Base-by-base conservation (phyloP, 2,888 invertebrate genomes). In the Lottia gigantea region DNA sequence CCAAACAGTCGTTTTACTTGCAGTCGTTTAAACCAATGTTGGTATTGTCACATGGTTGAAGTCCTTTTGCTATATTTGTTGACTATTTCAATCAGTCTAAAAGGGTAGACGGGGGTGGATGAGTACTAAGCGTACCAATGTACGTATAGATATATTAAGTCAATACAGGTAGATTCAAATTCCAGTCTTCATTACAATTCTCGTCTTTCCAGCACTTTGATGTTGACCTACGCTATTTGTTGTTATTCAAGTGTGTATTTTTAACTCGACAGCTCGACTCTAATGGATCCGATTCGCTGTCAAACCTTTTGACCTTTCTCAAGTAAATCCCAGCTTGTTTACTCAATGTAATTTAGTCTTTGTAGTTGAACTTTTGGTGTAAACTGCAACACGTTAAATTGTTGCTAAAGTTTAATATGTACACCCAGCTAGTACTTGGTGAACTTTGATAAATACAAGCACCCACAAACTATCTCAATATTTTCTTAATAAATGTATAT, bases 331-430 rank as follows among this genome's bases (percentile, higher is more conserved):
- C 55, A 55, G 23, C 19, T 55, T 55, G 55, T 55, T 55, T 55
- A 23, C 55, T 23, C 19, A 55, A 55, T 55, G 55, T 55, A 55
- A 55, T 55, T 55, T 55, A 55, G 55, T 55, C 55, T 55, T 55
- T 55, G 55, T 55, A 55, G 55, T 55, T 55, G 55, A 55, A 55
- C 55, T 55, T 55, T 55, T 23, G 55, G 55, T 23, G 55, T 55
- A 55, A 55, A 55, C 55, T 55, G 55, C 55, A 55, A 55, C 55
- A 55, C 55, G 55, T 55, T 23, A 55, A 55, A 55, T 55, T 55
- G 55, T 55, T 23, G 19, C 12, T 23, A 4, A 14, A 55, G 55
- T 55, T 55, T 55, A 55, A 55, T 55, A 55, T 55, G 55, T 55
- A 55, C 55, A 55, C 55, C 55, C 23, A 23, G 11, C 19, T 14